Evolutionary conservation across 1,140 invertebrate species (phyloP), one percentile per base, ranked within the genome.

Genomic region (Tetranychus cinnabarinus): DNA sequence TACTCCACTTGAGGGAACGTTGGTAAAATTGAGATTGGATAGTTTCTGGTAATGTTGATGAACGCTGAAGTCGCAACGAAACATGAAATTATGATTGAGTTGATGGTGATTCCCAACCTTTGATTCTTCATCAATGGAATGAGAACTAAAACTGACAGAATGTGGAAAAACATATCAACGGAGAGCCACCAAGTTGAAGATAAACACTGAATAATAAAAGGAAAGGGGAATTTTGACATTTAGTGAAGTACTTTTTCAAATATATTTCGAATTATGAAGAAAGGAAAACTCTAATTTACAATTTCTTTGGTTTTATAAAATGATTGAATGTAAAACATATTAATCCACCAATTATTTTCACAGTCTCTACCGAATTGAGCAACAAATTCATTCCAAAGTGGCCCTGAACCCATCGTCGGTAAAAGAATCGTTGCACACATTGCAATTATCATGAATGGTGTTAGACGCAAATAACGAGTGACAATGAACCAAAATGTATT

Each of bases 271-370:
- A 23, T 23, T 23, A 23, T 23, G 23, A 23, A 23, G 23, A 0
- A 23, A 23, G 0, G 23, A 23, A 23, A 23, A 23, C 23, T 23
- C 23, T 23, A 23, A 23, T 34, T 31, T 36, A 56, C 55, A 3
- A 65, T 65, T 35, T 65, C 13, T 12, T 58, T 31, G 2, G 48
- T 15, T 42, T 64, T 55, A 6, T 65, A 34, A 55, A 46, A 60
- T 34, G 61, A 46, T 42, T 65, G 58, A 12, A 65, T 31, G 55
- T 60, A 69, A n/a, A 69, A 10, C n/a, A 66, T 46, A 56, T 67
- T 69, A 4, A 62, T 45, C 68, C 68, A 69, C 67, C 67, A 69
- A 46, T 65, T 63, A 7, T 61, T 63, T 48, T 59, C 37, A 35
- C 68, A 69, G 3, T 55, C 59, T 31, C 65, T 54, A 2, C 64